These are phyloP conservation scores for Rhombomys opimus DNA, from an alignment of 2,113 vertebrate species.

Conservation along the genomic window DNA sequence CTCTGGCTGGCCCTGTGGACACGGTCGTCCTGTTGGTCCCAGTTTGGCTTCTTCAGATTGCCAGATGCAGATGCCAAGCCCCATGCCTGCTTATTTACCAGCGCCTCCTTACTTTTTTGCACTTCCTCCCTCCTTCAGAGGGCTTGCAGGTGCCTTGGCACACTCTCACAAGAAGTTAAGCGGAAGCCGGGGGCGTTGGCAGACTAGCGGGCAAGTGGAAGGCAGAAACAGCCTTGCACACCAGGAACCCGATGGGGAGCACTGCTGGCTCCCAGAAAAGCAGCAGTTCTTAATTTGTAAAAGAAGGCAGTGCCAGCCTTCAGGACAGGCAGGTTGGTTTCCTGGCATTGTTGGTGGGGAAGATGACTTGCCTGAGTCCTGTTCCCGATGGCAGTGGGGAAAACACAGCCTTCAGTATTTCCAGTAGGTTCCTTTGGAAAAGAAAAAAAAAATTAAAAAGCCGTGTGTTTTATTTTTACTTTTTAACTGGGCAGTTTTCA, in stretches of 20 bases:
- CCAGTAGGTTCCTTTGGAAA: neutral
- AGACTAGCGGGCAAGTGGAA: neutral
- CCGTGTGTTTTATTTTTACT: neutral
- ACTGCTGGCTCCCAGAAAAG: neutral
- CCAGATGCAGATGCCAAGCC: neutral
- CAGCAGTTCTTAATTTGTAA: neutral
- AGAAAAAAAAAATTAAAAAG: neutral
- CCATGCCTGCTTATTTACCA: neutral
- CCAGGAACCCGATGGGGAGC: neutral
- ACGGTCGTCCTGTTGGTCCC: too few species aligned
- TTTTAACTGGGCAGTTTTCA: neutral
- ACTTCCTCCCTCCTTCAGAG: neutral
- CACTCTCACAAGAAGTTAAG: neutral
- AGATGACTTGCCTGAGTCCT: neutral
- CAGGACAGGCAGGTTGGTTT: neutral
- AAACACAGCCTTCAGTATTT: neutral
- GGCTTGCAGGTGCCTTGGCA: constrained; percentile 4
- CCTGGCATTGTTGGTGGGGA: neutral
- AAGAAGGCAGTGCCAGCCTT: neutral
- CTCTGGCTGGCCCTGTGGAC: neutral
- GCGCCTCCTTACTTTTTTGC: neutral
- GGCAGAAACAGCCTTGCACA: neutral
- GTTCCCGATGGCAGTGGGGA: neutral
- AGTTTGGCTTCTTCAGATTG: neutral
- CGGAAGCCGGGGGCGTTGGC: neutral